Evolutionary conservation across 2,797 vertebrate species (phyloP).

Genomic region (Fistularia tabacaria): DNA sequence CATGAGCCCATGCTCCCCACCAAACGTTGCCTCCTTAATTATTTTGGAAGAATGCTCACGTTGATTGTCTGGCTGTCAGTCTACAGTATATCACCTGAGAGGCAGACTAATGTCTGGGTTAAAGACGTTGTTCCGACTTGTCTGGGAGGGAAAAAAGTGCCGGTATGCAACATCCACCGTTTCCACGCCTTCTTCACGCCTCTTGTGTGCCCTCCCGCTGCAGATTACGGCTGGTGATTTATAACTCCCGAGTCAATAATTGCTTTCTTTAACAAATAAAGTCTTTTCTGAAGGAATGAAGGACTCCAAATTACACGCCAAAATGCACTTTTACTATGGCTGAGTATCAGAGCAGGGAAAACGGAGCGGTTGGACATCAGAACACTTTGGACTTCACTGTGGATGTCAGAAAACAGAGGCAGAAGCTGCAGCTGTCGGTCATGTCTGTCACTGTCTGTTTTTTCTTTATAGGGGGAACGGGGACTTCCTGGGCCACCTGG

Average conservation of each 20-base stretch:
- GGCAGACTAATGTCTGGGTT: constrained; percentile 63
- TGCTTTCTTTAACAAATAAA: constrained; percentile 39
- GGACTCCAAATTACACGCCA: constrained; percentile 1
- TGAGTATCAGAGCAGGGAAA: too few species aligned
- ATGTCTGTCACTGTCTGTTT: constrained; percentile 22
- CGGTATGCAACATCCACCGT: constrained; percentile 45
- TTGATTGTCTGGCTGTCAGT: constrained; percentile 61
- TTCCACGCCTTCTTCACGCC: constrained; percentile 34
- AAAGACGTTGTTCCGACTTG: constrained; percentile 57
- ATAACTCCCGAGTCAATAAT: constrained; percentile 34
- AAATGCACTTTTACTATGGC: constrained; percentile 1
- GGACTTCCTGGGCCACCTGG: constrained; percentile 83
- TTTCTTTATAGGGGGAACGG: constrained; percentile 81
- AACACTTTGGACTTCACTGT: too few species aligned
- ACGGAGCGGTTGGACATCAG: not conserved
- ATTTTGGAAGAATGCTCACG: constrained; percentile 72
- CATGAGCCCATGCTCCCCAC: constrained; percentile 35
- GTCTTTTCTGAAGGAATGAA: constrained; percentile 27
- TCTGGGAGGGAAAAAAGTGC: constrained; percentile 44
- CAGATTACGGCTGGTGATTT: constrained; percentile 40
- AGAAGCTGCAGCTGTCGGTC: too few species aligned
- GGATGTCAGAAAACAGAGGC: too few species aligned
- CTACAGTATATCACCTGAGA: constrained; percentile 47
- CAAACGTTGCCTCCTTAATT: constrained; percentile 59
- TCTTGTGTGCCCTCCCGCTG: constrained; percentile 30